Evolutionary conservation across 2,113 vertebrate genomes (phyloP).

Genomic region (Serilophus lunatus): DNA sequence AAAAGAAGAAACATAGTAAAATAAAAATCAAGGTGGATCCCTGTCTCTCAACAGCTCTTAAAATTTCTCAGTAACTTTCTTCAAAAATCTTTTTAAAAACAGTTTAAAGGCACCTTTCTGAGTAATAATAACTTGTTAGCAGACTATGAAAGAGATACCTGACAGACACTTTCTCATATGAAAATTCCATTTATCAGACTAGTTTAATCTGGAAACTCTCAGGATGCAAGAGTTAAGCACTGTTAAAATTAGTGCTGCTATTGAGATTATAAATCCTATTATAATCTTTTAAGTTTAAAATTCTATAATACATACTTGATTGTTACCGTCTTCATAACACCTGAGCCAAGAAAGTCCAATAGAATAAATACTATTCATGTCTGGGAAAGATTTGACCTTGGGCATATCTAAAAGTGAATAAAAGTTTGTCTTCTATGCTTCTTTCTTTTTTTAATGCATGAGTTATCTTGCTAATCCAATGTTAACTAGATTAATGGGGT

Average conservation of each 20-base stretch:
- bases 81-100: neutral
- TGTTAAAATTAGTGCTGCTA: neutral
- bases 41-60: neutral
- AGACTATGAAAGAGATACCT: neutral
- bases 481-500: slow-evolving; percentile 5
- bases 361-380: neutral
- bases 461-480: slow-evolving; percentile 27
- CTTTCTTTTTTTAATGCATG: neutral
- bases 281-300: neutral
- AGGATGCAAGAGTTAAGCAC: neutral
- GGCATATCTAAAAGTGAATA: neutral
- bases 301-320: neutral
- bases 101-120: neutral
- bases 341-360: neutral
- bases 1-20: neutral
- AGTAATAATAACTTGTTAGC: neutral
- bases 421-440: neutral
- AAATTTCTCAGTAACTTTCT: neutral
- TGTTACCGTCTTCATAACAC: neutral
- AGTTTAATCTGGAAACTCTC: neutral
- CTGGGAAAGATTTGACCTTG: neutral
- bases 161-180: neutral
- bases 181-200: neutral
- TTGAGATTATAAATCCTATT: neutral
- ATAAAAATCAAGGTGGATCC: neutral